A percentile compares a stretch with the other conserved stretches of the same genome.
Evolutionary conservation across 2,888 invertebrate species (phyloP).

Genomic region (Ophonus ardosiacus): DNA sequence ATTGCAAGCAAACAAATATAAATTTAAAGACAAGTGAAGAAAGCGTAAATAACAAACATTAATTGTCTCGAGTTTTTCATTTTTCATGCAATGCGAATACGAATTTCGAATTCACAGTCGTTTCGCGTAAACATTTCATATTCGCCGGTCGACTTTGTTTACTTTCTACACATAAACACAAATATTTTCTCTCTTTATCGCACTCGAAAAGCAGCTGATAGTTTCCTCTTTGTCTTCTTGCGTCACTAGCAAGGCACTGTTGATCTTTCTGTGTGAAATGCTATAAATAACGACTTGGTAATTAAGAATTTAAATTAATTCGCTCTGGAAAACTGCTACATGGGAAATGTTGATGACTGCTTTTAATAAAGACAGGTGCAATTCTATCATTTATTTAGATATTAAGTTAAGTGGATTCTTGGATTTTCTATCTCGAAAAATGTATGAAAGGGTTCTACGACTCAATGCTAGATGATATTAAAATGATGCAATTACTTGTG

Average conservation of each 20-base stretch:
- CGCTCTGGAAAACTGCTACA: slow-evolving; percentile 16
- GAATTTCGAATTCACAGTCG: slow-evolving; percentile 28
- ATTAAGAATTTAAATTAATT: slow-evolving; percentile 51
- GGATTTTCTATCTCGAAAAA: background rate
- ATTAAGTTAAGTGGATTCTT: slow-evolving; percentile 9
- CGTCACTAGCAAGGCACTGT: slow-evolving; percentile 16
- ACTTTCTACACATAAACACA: slow-evolving; percentile 45
- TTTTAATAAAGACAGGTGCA: slow-evolving; percentile 11
- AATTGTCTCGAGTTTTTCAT: slow-evolving; percentile 41
- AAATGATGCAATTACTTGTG: too few relatives aligned
- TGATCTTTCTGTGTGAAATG: slow-evolving; percentile 44
- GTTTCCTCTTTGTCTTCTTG: slow-evolving; percentile 1
- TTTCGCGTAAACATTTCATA: slow-evolving; percentile 34
- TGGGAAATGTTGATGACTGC: slow-evolving; percentile 7
- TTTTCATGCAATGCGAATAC: slow-evolving; percentile 15
- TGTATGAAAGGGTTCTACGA: background rate
- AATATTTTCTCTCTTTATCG: slow-evolving; percentile 7
- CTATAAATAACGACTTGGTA: slow-evolving; percentile 46
- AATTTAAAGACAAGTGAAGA: slow-evolving; percentile 29
- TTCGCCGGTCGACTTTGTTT: slow-evolving; percentile 30
- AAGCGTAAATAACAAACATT: slow-evolving; percentile 37
- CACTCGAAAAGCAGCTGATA: background rate
- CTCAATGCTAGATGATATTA: too few relatives aligned
- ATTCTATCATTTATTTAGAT: slow-evolving; percentile 1
- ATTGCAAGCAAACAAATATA: background rate